A percentile compares a stretch with the other conserved stretches of the same genome.
Conservation (phyloP, 2,113 vertebrate genomes). For the Deroptyus accipitrinus region DNA sequence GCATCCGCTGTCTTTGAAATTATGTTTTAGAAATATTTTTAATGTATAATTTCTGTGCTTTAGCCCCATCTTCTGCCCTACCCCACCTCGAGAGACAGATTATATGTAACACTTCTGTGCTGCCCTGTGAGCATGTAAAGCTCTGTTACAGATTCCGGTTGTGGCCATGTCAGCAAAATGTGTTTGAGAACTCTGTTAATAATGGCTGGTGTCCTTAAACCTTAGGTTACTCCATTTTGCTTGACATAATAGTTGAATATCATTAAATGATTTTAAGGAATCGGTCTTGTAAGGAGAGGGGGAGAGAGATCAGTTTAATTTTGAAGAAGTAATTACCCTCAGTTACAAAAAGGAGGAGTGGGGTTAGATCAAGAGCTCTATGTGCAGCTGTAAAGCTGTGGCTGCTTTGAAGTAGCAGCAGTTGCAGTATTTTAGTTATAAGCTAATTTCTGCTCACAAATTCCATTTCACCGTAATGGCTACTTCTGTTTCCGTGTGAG, state of each 20-base stretch:
- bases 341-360: neutral
- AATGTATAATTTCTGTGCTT: neutral
- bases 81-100: neutral
- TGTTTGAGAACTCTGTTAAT: slow-evolving; percentile 49
- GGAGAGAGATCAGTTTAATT: neutral
- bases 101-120: neutral
- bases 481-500: neutral
- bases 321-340: neutral
- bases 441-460: neutral
- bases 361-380: neutral
- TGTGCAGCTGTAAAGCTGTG: neutral
- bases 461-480: neutral
- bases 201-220: slow-evolving; percentile 40
- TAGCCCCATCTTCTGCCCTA: neutral
- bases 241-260: neutral
- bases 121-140: neutral
- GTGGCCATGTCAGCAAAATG: neutral
- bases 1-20: neutral
- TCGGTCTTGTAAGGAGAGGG: neutral
- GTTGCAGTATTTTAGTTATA: neutral
- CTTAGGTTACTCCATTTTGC: slow-evolving; percentile 24
- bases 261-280: slow-evolving; percentile 15
- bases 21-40: neutral
- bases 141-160: neutral
- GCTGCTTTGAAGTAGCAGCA: neutral